Percentiles rank a stretch among this genome's conserved stretches.
Evolutionary conservation across 2,797 vertebrate species (phyloP).

Genomic region (Anguilla pacifica): DNA sequence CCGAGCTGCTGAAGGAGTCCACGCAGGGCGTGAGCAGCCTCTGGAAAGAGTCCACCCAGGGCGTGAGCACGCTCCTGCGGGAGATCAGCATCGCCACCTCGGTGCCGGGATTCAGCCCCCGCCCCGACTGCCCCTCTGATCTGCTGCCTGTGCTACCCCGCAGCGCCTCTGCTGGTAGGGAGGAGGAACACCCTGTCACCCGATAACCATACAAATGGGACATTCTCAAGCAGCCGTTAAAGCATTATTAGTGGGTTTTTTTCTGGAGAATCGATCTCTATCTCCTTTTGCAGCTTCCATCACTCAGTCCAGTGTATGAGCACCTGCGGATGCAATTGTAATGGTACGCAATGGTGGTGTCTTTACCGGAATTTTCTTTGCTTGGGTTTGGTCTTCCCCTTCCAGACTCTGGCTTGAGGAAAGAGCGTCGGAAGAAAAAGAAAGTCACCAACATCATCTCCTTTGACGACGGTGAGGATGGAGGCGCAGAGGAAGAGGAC

Average conservation of each 20-base stretch:
- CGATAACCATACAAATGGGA: neutral
- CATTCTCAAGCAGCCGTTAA: neutral
- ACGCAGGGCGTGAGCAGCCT: constrained; percentile 92
- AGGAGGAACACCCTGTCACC: neutral
- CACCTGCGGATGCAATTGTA: neutral
- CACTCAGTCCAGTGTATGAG: neutral
- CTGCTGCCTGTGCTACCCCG: constrained; percentile 85
- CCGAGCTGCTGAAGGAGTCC: constrained; percentile 92
- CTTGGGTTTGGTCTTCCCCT: neutral
- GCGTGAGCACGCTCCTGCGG: constrained; percentile 89
- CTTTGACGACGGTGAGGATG: constrained; percentile 88
- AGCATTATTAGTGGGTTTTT: neutral
- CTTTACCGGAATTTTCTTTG: neutral
- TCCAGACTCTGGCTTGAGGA: constrained; percentile 84
- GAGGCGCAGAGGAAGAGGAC: constrained; percentile 79
- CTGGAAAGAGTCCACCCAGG: constrained; percentile 93
- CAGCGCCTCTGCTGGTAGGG: constrained; percentile 75
- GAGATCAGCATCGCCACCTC: constrained; percentile 91
- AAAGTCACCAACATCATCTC: constrained; percentile 97
- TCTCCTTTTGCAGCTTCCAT: neutral
- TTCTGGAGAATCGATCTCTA: neutral
- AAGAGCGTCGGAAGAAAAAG: constrained; percentile 91
- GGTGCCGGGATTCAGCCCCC: constrained; percentile 87
- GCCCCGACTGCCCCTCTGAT: constrained; percentile 79
- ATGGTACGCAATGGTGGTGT: neutral